Conservation (phyloP, 2,113 vertebrate genomes). For the Heptranchias perlo region DNA sequence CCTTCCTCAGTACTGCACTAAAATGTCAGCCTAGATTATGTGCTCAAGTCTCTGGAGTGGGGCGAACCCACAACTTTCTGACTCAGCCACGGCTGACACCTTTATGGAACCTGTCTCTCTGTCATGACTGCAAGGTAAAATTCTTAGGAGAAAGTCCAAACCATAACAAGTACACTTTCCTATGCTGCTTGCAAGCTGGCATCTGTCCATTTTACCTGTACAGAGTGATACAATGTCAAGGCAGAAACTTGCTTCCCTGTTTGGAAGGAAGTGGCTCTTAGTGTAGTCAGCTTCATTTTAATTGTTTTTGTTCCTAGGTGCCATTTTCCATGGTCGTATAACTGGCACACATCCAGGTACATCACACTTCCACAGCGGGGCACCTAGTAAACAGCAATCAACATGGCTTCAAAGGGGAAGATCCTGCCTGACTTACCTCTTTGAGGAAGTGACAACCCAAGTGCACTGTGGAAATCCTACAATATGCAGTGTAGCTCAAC, state of each 20-base stretch:
- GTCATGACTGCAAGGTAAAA: no score
- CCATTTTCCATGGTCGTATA: not conserved
- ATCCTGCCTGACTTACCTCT: not conserved
- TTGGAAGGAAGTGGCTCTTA: not conserved
- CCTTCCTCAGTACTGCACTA: no score
- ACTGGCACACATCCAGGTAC: not conserved
- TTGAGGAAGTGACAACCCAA: not conserved
- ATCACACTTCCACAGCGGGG: not conserved
- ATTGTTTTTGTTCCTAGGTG: not conserved
- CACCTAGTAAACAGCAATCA: not conserved
- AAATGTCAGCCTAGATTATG: no score
- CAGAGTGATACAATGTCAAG: not conserved
- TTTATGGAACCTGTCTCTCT: no score
- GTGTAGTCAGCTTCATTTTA: not conserved
- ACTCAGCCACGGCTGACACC: no score
- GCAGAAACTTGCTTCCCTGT: not conserved
- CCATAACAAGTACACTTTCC: not conserved
- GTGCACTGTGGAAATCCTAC: not conserved
- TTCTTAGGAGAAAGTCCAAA: no score
- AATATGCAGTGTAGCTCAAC: not conserved
- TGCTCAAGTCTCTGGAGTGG: no score
- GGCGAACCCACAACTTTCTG: no score
- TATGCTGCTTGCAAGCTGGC: not conserved
- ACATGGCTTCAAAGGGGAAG: not conserved
- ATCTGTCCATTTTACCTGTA: not conserved